Evolutionary conservation across 2,113 vertebrate species (phyloP).

Genomic region (Herpetotheres cachinnans): DNA sequence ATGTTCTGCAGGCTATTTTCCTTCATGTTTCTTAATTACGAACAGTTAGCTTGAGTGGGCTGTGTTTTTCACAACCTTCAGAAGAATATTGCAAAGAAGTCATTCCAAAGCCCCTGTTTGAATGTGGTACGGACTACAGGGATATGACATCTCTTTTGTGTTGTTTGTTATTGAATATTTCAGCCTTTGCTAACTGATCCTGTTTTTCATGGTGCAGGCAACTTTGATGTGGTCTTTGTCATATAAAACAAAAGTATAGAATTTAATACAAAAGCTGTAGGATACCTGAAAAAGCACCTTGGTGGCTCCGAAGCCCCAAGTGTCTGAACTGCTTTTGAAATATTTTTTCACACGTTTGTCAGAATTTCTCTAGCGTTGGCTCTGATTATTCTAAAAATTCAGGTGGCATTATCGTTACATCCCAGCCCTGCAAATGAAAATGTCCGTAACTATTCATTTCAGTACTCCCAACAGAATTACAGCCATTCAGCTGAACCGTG

Average conservation of each 20-base stretch:
- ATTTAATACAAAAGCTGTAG: slow-evolving; percentile 6
- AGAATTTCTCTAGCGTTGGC: not conserved
- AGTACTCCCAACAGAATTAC: not conserved
- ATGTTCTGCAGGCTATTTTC: not conserved
- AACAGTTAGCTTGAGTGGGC: not conserved
- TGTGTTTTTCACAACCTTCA: not conserved
- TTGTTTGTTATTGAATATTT: slow-evolving; percentile 3
- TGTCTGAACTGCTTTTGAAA: slow-evolving; percentile 19
- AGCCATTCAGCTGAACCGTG: not conserved
- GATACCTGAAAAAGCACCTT: not conserved
- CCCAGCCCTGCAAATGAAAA: not conserved
- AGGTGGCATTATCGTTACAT: not conserved
- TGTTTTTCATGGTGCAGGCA: not conserved
- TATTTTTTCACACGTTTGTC: not conserved
- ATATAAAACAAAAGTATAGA: not conserved
- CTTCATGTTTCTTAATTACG: not conserved
- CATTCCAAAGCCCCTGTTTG: not conserved
- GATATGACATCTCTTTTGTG: slow-evolving; percentile 22
- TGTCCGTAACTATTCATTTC: not conserved
- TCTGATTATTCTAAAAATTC: slow-evolving; percentile 11
- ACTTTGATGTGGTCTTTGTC: slow-evolving; percentile 40
- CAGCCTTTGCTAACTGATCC: not conserved
- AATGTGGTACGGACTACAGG: not conserved
- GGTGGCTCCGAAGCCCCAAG: not conserved
- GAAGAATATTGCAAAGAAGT: not conserved